phyloP scores from a whole-genome alignment of 2,797 vertebrate genomes.

The Dermochelys coriacea region DNA sequence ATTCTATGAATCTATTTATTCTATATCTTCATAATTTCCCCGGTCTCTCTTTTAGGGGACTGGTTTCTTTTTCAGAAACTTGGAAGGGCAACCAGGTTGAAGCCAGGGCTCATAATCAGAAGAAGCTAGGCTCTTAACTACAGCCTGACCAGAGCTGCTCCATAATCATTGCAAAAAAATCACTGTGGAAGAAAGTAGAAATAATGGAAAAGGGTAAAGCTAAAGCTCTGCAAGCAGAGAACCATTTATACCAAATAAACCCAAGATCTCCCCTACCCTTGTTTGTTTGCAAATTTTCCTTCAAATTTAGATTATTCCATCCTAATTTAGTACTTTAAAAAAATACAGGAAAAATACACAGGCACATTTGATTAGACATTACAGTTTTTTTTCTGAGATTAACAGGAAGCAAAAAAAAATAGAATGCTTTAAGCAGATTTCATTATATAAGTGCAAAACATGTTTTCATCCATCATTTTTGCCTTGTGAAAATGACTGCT shows the following conservation, averaged over 20 bases:
- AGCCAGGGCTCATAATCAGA: neutral
- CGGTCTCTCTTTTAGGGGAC: neutral
- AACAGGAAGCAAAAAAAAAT: too few relatives aligned
- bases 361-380: neutral
- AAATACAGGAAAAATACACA: neutral
- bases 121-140: neutral
- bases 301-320: neutral
- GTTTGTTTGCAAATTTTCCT: neutral
- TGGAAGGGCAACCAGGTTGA: neutral
- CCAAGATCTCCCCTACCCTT: fast-evolving
- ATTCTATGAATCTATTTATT: neutral
- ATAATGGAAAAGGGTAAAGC: neutral
- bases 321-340: neutral
- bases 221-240: neutral
- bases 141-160: slow-evolving; percentile 11
- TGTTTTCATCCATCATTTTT: neutral
- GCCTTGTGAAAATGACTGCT: neutral
- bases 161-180: slow-evolving; percentile 10
- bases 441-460: neutral
- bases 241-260: neutral
- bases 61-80: neutral
- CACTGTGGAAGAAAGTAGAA: slow-evolving; percentile 12
- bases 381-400: too few relatives aligned
- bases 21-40: neutral
- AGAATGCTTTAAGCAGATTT: neutral